Conservation (phyloP, 2,113 vertebrate species). For the Microcebus lehilahytsara region DNA sequence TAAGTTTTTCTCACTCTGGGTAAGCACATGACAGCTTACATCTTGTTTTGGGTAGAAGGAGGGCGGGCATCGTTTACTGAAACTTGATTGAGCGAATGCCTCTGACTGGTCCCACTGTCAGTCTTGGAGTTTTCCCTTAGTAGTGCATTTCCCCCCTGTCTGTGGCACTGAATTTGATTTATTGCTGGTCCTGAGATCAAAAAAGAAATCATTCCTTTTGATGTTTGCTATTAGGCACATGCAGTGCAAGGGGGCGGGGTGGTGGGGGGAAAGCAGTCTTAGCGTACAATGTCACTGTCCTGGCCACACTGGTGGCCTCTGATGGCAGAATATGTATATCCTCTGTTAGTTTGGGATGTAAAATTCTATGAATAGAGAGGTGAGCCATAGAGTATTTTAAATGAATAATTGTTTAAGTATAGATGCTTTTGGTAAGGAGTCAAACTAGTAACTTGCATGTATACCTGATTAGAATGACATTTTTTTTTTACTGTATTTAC, state of each 20-base stretch:
- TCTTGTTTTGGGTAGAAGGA: background rate
- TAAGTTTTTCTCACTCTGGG: background rate
- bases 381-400: background rate
- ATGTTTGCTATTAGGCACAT: conserved; percentile 48
- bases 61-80: background rate
- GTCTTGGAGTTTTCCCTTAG: conserved; percentile 49
- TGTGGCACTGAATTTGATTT: conserved; percentile 52
- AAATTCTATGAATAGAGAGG: background rate
- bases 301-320: background rate
- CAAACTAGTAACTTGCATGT: background rate
- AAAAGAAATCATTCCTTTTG: conserved; percentile 71
- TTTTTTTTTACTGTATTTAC: background rate
- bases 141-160: conserved; percentile 2
- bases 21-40: accelerated
- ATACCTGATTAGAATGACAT: background rate
- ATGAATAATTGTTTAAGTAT: background rate
- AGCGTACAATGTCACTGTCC: background rate
- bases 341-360: background rate
- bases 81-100: background rate
- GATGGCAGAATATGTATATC: background rate
- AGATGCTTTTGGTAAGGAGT: background rate
- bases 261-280: background rate
- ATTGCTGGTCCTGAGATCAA: conserved; percentile 59
- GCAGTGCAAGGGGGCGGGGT: background rate
- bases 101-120: background rate